Base-by-base conservation (phyloP, 2,888 invertebrate genomes). In the Drosophila mettleri region DNA sequence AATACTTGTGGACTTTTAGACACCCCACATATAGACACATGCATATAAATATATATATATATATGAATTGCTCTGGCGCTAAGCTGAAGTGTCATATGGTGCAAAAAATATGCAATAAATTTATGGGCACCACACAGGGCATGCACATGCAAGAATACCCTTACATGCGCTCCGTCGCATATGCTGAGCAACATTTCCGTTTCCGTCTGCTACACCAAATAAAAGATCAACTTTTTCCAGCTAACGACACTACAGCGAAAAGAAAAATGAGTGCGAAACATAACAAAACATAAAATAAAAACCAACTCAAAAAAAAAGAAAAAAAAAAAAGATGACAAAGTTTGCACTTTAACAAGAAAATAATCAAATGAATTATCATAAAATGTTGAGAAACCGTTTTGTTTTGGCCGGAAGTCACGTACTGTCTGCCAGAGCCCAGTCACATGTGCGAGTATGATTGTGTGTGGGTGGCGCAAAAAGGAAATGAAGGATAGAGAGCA, bases 321-420 rank as follows among this genome's bases (percentile, higher is more conserved):
- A n/a, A 22, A 22, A 49, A 51, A 60, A 51, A 57, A 75, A 86
- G 72, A 74, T 83, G 84, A 84, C 81, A 88, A 85, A 88, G 88
- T 85, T 88, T 88, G 88, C 84, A 86, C 84, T 85, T 88, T 85
- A 88, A 85, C 86, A 85, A 86, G 85, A 88, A 85, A 86, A 85
- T 85, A 85, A 85, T 85, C 86, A 88, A 88, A 85, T 85, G 88
- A 88, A 85, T 85, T 85, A 85, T 85, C 86, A 85, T 85, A 85
- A 85, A 84, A 76, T 83, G 88, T 74, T 86, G 76, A 74, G 78
- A 76, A 85, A 83, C 84, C 84, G 81, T 85, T 85, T 84, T 85
- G 85, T 85, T 86, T 84, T 85, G 85, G 85, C 88, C 85, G 85
- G 88, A 85, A 85, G 85, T 86, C 85, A 85, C 88, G 85, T 88